Base-by-base conservation (phyloP, 2,797 vertebrate species). In the Ctenopoma kingsleyae region DNA sequence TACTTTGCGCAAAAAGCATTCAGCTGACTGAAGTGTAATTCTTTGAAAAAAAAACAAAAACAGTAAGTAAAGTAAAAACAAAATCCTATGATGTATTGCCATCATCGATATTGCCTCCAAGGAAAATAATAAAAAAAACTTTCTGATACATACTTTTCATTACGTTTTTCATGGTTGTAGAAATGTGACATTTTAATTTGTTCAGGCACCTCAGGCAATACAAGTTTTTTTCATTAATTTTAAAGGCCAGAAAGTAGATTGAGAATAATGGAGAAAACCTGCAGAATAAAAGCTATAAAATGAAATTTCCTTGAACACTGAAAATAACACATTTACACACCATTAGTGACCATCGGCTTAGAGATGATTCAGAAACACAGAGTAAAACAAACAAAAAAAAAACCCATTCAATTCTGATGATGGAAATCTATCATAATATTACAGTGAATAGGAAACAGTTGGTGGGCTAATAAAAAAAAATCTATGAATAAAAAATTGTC, bases 401-500 rank as follows among this genome's bases (percentile, higher is more conserved):
- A 53, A 48, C 25, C 11, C 12, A 57, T 52, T 55, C 27, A 66
- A 76, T 62, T 51, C 5, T 66, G 22, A 67, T 48, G 30, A 72
- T 43, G 46, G 40, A 84, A 73, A 69, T 69, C 12, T 19, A 61
- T 76, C 17, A 41, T 40, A 41, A 62, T 46, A 49, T 43, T 47
- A 19, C 23, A 52, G 17, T 23, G 16, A 17, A 53, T 76, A n/a
- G 15, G 25, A 73, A 64, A 35, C 25, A 58, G 60, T 6, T 30
- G 32, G 19, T 36, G 48, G 25, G n/a, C 50, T 70, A 57, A 67
- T 81, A 3, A 52, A 56, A 55, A 71, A 74, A 65, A 73, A 40
- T 4, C n/a, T 30, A 80, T 65, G 55, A 74, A 78, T 85, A 78
- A 80, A 17, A 47, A 48, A 82, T 71, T 57, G 13, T 54, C 56